phyloP scores from a whole-genome alignment of 2,797 vertebrate genomes.

The Pogoniulus pusillus region DNA sequence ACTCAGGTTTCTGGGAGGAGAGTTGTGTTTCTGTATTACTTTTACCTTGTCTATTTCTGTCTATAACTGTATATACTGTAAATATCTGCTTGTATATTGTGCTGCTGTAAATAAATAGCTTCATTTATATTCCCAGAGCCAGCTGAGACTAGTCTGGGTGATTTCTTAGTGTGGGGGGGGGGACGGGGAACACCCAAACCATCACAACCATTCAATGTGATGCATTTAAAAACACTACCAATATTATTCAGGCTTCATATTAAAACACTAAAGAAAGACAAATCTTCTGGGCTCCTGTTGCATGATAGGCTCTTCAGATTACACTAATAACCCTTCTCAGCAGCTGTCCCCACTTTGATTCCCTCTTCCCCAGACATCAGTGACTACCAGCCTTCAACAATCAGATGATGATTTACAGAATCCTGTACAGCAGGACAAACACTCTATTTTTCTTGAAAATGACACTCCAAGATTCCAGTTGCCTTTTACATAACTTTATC shows the following conservation, averaged over 20 bases:
- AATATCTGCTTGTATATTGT: too few species aligned
- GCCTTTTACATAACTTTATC: background rate
- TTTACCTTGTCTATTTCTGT: too few species aligned
- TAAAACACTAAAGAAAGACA: background rate
- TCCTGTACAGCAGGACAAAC: background rate
- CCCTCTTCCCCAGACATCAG: background rate
- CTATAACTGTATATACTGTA: too few species aligned
- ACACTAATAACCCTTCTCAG: background rate
- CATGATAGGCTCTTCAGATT: background rate
- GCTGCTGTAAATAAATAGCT: too few species aligned
- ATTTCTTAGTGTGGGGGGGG: too few species aligned
- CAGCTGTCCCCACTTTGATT: background rate
- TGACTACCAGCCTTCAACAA: background rate
- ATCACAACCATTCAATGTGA: background rate
- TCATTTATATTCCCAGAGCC: too few species aligned
- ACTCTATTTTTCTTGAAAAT: background rate
- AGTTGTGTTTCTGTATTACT: too few species aligned
- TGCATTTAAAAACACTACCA: background rate
- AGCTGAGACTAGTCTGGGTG: too few species aligned
- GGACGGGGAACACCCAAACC: too few species aligned
- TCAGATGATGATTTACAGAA: background rate
- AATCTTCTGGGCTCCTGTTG: background rate
- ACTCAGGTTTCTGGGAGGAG: too few species aligned
- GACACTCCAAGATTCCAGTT: background rate
- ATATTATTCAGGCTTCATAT: background rate